A percentile compares a stretch with the other conserved stretches of the same genome.
phyloP scores from a whole-genome alignment of 2,113 vertebrate species.

The Macheiramphus alcinus region DNA sequence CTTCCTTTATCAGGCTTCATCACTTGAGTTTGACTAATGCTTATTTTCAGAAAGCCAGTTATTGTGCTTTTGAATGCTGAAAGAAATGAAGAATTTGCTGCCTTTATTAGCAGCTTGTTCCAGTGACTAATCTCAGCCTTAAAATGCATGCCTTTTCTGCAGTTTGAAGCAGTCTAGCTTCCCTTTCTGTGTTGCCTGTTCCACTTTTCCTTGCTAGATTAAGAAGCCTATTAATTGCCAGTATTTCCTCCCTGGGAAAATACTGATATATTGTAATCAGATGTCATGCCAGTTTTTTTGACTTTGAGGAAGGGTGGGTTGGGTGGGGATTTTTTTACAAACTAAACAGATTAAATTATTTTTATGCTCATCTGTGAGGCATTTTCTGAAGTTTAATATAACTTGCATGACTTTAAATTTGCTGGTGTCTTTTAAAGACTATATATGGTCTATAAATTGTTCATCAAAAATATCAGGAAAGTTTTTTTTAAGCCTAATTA shows the following conservation, averaged over 20 bases:
- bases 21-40: conserved; percentile 37
- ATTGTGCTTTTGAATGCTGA: not conserved
- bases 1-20: not conserved
- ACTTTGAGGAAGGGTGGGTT: not conserved
- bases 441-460: not conserved
- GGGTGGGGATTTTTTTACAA: not conserved
- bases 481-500: not conserved
- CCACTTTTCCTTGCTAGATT: not conserved
- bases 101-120: conserved; percentile 23
- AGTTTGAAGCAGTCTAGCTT: not conserved
- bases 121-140: conserved; percentile 1
- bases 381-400: not conserved
- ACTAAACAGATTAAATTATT: not conserved
- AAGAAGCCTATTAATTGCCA: not conserved
- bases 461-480: not conserved
- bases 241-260: not conserved
- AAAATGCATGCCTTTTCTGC: not conserved
- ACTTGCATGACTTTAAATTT: not conserved
- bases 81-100: not conserved
- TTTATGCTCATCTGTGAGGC: not conserved
- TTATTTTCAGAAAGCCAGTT: conserved; percentile 32
- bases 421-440: not conserved
- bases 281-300: not conserved
- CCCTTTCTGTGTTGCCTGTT: not conserved
- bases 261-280: not conserved